Conservation (phyloP, 2,113 vertebrate species). For the Lipophrys pholis region DNA sequence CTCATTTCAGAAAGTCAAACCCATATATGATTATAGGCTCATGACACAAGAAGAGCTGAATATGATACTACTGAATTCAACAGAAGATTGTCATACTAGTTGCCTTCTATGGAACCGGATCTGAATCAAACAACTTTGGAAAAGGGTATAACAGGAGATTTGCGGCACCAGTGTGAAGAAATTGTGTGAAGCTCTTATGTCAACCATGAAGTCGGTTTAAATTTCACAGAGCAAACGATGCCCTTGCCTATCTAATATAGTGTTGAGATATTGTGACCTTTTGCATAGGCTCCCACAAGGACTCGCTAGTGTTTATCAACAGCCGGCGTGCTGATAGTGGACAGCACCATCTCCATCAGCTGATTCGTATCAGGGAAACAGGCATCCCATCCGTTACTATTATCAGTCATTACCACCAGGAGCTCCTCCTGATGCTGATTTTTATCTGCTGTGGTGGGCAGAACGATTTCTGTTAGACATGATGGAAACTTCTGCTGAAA, state of each 20-base stretch:
- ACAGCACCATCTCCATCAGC: constrained; percentile 46
- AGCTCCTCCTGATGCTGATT: constrained; percentile 49
- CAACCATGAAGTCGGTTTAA: not conserved
- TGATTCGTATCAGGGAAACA: constrained; percentile 48
- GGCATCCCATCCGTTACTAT: constrained; percentile 46
- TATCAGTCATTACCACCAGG: constrained; percentile 55
- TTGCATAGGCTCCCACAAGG: constrained; percentile 17
- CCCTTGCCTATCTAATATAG: not conserved
- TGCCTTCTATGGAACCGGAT: not conserved
- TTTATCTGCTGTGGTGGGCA: constrained; percentile 45
- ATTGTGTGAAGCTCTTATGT: not conserved
- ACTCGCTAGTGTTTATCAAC: constrained; percentile 43
- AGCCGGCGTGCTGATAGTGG: constrained; percentile 42
- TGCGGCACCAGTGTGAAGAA: not conserved
- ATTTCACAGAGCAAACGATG: not conserved
- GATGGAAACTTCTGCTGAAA: not conserved
- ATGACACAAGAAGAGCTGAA: no score
- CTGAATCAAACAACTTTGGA: not conserved
- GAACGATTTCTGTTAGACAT: constrained; percentile 41
- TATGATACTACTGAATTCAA: no score
- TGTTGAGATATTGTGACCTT: not conserved
- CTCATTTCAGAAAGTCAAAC: no score
- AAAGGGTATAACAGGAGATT: not conserved
- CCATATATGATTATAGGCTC: no score
- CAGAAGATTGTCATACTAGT: no score